phyloP scores from a whole-genome alignment of 92 coral and sea anemone species.

The Nematostella vectensis region DNA sequence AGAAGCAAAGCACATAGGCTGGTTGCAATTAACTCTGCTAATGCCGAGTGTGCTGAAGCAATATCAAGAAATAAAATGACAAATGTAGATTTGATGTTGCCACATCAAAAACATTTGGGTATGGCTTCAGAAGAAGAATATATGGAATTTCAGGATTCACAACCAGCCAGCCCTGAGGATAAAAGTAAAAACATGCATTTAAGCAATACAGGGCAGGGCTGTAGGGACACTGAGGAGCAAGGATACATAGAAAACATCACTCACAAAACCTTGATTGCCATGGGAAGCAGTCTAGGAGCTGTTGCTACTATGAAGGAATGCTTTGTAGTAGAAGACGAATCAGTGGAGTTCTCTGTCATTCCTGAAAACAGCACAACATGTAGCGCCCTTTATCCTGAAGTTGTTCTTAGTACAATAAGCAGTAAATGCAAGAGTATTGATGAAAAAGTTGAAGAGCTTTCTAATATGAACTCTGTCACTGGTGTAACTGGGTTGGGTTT shows the following conservation, averaged over 20 bases:
- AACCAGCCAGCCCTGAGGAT: not conserved
- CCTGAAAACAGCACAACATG: not conserved
- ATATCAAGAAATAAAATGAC: too few species aligned
- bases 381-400: not conserved
- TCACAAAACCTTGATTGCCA: not conserved
- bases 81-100: not conserved
- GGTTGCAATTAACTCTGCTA: not conserved
- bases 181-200: not conserved
- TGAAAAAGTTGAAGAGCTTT: not conserved
- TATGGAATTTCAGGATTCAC: not conserved
- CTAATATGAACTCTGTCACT: not conserved
- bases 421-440: not conserved
- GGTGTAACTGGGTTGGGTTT: not conserved
- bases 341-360: not conserved
- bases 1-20: not conserved
- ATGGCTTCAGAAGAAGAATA: not conserved
- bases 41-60: too few species aligned
- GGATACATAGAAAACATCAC: not conserved
- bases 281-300: constrained; percentile 2
- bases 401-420: not conserved
- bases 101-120: not conserved
- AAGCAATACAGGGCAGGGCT: not conserved
- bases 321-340: constrained; percentile 7
- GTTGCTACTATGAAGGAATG: constrained; percentile 9
- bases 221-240: not conserved